Conservation (phyloP, 2,888 invertebrate species). For the Shargacucullia verbasci region DNA sequence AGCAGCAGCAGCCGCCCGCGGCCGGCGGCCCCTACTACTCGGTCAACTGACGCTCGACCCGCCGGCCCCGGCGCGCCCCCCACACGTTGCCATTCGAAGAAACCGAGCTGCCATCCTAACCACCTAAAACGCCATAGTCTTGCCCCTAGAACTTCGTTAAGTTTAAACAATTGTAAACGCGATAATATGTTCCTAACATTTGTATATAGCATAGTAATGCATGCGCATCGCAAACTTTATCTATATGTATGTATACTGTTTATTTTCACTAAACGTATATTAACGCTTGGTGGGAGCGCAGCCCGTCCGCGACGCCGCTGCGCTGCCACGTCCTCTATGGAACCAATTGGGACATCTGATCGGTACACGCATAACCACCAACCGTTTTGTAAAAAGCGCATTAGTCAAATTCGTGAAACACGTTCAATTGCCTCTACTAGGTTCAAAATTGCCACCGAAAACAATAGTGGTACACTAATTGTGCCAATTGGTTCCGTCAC, state of each 20-base stretch:
- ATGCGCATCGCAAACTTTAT: conserved; percentile 84
- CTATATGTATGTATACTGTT: conserved; percentile 80
- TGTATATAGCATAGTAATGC: conserved; percentile 89
- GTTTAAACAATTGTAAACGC: conserved; percentile 80
- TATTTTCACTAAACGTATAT: conserved; percentile 71
- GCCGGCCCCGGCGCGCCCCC: conserved; percentile 46
- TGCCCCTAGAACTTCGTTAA: conserved; percentile 86
- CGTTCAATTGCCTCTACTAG: conserved; percentile 81
- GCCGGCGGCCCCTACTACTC: conserved; percentile 82
- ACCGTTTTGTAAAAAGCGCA: conserved; percentile 81
- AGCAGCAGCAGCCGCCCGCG: conserved; percentile 91
- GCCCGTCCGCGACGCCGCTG: conserved; percentile 56
- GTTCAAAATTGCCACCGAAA: conserved; percentile 71
- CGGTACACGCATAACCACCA: conserved; percentile 89
- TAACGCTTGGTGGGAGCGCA: conserved; percentile 75
- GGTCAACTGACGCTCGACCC: conserved; percentile 82
- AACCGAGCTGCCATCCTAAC: conserved; percentile 85
- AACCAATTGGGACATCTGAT: conserved; percentile 89
- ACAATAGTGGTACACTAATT: conserved; percentile 72
- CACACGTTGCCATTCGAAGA: conserved; percentile 80
- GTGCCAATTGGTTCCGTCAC: conserved; percentile 89
- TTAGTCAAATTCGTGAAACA: conserved; percentile 83
- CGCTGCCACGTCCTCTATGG: conserved; percentile 72
- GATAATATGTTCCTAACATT: conserved; percentile 88
- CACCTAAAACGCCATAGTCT: conserved; percentile 87